Base-by-base conservation (phyloP, 2,797 vertebrate genomes). In the Pipistrellus pygmaeus region DNA sequence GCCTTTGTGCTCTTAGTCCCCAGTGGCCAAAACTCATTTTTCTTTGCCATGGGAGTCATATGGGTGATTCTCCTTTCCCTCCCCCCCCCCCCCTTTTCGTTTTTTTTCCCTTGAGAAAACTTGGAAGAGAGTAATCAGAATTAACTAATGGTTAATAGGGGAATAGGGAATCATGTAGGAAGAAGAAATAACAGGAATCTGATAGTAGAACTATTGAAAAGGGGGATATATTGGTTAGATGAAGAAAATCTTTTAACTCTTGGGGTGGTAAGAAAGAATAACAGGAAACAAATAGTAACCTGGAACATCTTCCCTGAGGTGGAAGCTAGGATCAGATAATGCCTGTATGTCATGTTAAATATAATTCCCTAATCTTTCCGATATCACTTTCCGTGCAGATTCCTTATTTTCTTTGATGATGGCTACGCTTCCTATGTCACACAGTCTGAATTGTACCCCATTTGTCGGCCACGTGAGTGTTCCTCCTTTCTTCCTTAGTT, bases 371-470 rank as follows among this genome's bases (percentile, higher is more conserved):
- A 18, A 44, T 71, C 69, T 85, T 51, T 85, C 32, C 77, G 3
- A 38, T 5, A 3, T 88, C 13, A 12, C 55, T 23, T 97, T 68
- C 94, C 66, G 97, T 95, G 77, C 97, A 99, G 99, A 97, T 99
- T 99, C 96, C 98, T 99, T 86, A 99, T 99, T 94, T 99, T 99
- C 97, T 99, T 99, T 1, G 99, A 99, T 11, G 99, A 99, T 0
- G 99, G 99, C 4, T 99, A 99, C 0, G 99, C 99, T 5, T 99
- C 99, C 0, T 99, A 99, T 4, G 99, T 99, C 72, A 99, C 98
- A 17, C 98, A 99, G 62, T 99, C 99, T 41, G 99, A 99, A 93
- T 98, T 99, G 25, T 99, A 99, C 97, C 99, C 99, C 0, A 97
- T 99, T 84, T 99, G 99, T 97, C 98, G 99, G 93, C 99, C 99